phyloP scores from a whole-genome alignment of 2,113 vertebrate genomes.

The Chionodraco myersi region DNA sequence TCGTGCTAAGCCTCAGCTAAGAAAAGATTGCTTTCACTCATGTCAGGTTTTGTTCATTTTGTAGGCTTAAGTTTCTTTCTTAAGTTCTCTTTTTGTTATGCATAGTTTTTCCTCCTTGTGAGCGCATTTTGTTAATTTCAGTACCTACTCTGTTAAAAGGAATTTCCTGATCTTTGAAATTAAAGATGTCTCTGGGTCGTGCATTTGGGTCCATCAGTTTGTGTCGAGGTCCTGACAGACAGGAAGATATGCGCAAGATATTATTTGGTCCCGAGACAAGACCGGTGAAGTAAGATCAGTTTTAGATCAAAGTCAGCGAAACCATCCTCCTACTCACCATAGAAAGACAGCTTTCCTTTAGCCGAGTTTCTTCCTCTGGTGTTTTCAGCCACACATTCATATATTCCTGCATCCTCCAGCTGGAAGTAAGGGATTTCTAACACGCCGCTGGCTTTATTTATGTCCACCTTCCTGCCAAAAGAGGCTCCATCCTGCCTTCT shows the following conservation, averaged over 20 bases:
- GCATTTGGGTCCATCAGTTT: too few species aligned
- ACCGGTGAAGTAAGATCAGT: constrained; percentile 13
- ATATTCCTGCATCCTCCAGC: constrained; percentile 90
- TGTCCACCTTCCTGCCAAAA: constrained; percentile 89
- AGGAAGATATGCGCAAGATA: not conserved
- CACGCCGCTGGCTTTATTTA: constrained; percentile 88
- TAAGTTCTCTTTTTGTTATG: too few species aligned
- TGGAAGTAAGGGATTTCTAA: constrained; percentile 95
- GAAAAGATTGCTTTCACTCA: too few species aligned
- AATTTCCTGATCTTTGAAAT: too few species aligned
- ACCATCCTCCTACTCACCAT: constrained; percentile 84
- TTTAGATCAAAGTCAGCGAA: constrained; percentile 57
- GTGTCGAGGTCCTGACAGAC: too few species aligned
- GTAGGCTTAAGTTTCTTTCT: too few species aligned
- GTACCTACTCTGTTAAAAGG: too few species aligned
- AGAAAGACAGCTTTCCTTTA: constrained; percentile 92
- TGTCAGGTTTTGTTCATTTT: too few species aligned
- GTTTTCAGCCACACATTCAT: constrained; percentile 94
- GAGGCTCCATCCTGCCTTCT: constrained; percentile 88
- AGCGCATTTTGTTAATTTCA: too few species aligned
- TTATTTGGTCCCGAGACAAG: constrained; percentile 16
- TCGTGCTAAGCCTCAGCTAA: too few species aligned
- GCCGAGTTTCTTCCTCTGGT: constrained; percentile 90
- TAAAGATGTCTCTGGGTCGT: too few species aligned
- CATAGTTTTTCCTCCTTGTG: too few species aligned